A percentile compares a stretch with the other conserved stretches of the same genome.
Conservation (phyloP, 2,888 invertebrate species). For the Agrochola lychnidis region DNA sequence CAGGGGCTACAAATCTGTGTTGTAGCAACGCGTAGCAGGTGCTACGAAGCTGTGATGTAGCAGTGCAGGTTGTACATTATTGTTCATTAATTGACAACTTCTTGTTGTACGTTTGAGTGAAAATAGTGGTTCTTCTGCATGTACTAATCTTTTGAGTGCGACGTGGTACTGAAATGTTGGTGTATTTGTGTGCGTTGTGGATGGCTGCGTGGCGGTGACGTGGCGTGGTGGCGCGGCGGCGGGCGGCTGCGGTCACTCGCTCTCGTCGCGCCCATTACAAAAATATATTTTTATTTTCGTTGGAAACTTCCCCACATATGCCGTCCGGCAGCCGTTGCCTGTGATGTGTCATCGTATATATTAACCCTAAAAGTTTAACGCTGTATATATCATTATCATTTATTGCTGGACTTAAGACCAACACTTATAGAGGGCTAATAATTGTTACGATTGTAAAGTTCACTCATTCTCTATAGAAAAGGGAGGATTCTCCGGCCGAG, state of each 20-base stretch:
- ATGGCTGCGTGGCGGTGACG: slow-evolving; percentile 31
- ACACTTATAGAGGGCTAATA: not conserved
- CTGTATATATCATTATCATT: not conserved
- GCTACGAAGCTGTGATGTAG: not conserved
- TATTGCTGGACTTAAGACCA: not conserved
- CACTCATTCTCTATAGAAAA: no score
- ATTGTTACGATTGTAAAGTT: no score
- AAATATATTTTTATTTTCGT: slow-evolving; percentile 44
- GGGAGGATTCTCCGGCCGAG: no score
- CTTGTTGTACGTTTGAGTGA: not conserved
- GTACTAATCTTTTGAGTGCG: not conserved
- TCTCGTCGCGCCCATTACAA: slow-evolving; percentile 21
- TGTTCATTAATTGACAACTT: not conserved
- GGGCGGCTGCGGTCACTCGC: slow-evolving; percentile 31
- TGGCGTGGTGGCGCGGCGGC: not conserved
- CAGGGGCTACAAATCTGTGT: not conserved
- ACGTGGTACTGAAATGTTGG: slow-evolving; percentile 7
- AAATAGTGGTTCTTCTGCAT: slow-evolving; percentile 15
- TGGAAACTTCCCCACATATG: slow-evolving; percentile 31
- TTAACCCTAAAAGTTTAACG: slow-evolving; percentile 6
- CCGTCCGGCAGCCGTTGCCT: not conserved
- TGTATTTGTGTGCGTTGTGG: slow-evolving; percentile 19
- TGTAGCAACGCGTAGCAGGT: not conserved
- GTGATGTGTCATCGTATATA: slow-evolving; percentile 16
- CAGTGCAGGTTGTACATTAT: not conserved